Conservation (phyloP, 2,113 vertebrate species). For the Capra hircus region DNA sequence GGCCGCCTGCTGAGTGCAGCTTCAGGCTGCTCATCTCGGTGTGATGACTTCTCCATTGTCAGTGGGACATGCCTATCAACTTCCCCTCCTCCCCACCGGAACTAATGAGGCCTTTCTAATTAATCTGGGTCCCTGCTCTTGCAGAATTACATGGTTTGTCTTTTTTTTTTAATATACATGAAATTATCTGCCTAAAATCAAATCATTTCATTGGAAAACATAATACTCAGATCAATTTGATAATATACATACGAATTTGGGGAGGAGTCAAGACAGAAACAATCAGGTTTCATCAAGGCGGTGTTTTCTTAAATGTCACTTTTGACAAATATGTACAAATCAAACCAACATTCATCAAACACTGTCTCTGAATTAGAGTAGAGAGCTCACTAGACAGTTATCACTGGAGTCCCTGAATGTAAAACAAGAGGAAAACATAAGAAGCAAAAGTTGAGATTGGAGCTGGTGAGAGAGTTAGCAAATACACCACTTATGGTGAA, state of each 20-base stretch:
- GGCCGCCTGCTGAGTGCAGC: neutral
- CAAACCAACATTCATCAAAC: neutral
- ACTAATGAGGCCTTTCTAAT: slow-evolving; percentile 43
- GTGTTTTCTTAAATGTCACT: neutral
- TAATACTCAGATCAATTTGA: neutral
- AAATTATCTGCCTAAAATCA: neutral
- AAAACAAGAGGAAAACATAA: neutral
- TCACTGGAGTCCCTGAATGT: neutral
- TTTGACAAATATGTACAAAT: neutral
- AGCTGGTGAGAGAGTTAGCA: neutral
- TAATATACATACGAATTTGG: neutral
- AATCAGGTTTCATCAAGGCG: neutral
- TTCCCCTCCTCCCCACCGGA: neutral
- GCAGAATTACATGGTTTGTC: neutral
- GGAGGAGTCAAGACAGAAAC: neutral
- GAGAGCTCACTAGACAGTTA: neutral
- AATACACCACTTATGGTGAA: neutral
- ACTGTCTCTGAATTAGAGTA: neutral
- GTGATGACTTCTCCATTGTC: neutral
- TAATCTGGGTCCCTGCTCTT: neutral
- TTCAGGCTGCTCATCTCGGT: neutral
- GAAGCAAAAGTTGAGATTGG: neutral
- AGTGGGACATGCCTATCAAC: neutral
- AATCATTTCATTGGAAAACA: slow-evolving; percentile 18
- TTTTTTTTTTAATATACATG: neutral